phyloP scores from a whole-genome alignment of 35 echinoderm and acorn worm genomes.

The Ophiothrix spiculata region DNA sequence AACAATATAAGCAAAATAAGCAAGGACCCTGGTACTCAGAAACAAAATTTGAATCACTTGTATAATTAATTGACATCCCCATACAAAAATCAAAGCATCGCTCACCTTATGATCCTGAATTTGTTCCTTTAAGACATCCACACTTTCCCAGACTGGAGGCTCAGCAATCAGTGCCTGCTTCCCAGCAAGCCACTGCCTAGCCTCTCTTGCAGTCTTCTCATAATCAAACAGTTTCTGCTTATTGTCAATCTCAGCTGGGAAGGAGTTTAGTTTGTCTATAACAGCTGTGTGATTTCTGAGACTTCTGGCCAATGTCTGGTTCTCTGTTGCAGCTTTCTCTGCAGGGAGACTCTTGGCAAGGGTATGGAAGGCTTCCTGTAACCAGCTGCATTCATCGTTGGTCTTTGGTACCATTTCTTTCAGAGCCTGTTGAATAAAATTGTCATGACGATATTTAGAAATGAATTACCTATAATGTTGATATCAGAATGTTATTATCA shows the following conservation, averaged over 20 bases:
- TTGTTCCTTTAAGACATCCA: slow-evolving; percentile 12
- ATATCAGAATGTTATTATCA: no score
- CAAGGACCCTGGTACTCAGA: no score
- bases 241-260: slow-evolving; percentile 18
- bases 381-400: slow-evolving; percentile 16
- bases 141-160: slow-evolving; percentile 21
- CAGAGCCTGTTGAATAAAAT: not conserved
- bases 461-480: no score
- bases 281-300: slow-evolving; percentile 19
- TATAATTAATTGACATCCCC: no score
- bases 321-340: not conserved
- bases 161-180: slow-evolving; percentile 24
- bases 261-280: not conserved
- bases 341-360: slow-evolving; percentile 14
- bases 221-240: slow-evolving; percentile 36
- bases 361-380: not conserved
- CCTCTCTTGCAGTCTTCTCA: slow-evolving; percentile 2
- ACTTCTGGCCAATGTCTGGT: slow-evolving; percentile 8
- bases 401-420: slow-evolving; percentile 13
- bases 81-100: not conserved
- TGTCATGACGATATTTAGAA: not conserved
- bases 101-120: slow-evolving; percentile 5
- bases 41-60: no score
- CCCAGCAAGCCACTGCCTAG: slow-evolving; percentile 35
- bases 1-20: no score